Conservation (phyloP, 2,113 vertebrate genomes). For the Pedetes capensis region DNA sequence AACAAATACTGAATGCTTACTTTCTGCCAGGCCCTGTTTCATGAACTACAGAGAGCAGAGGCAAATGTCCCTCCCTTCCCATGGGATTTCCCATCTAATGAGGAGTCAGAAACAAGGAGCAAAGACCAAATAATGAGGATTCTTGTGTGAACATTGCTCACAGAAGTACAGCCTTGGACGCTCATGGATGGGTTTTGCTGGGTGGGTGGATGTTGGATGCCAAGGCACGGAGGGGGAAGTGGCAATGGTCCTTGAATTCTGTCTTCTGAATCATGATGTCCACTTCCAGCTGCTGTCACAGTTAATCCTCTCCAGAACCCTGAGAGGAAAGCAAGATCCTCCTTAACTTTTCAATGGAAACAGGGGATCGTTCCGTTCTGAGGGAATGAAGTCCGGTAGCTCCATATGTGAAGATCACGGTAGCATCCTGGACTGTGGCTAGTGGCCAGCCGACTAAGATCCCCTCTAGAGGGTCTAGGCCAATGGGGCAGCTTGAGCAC, state of each 20-base stretch:
- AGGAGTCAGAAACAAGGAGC: neutral
- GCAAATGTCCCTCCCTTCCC: too few species aligned
- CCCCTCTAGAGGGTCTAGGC: too few species aligned
- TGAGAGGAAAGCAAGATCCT: too few species aligned
- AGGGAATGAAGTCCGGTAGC: neutral
- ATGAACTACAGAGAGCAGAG: neutral
- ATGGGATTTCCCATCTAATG: neutral
- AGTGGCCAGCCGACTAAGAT: too few species aligned
- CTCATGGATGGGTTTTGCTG: neutral
- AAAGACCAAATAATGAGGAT: neutral
- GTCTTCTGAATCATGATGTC: neutral
- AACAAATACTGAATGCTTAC: neutral
- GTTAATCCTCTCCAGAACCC: neutral
- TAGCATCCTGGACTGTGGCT: neutral
- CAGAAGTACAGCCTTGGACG: fast-evolving
- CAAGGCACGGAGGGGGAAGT: too few species aligned
- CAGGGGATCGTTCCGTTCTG: neutral
- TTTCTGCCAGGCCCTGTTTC: neutral
- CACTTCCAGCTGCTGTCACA: neutral
- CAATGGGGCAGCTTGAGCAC: too few species aligned
- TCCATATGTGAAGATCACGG: too few species aligned
- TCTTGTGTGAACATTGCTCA: neutral
- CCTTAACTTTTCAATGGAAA: neutral
- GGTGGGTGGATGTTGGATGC: too few species aligned
- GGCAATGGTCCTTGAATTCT: neutral